Evolutionary conservation across 1,140 invertebrate genomes (phyloP), one percentile per base, ranked within the genome.

Genomic region (Sminthurides bifidus): DNA sequence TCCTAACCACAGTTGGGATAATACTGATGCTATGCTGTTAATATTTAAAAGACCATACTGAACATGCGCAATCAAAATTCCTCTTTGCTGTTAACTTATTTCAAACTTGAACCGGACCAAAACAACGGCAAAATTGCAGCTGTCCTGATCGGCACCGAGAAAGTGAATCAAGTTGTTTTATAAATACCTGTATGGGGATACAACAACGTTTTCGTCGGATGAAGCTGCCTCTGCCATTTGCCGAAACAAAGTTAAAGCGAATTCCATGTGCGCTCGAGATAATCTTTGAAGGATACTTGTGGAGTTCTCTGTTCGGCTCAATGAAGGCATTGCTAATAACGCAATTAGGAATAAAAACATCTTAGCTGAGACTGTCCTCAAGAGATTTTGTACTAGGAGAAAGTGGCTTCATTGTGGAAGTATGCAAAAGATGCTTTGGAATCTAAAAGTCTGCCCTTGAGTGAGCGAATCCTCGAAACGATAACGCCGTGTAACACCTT

Each of bases 191-290:
- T 58, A 66, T 3, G 69, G 68, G 3, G 68, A 69, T 40, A 70
- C 63, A 14, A 69, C 58, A 4, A 70, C 56, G 53, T 70, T 70
- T 19, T 64, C 66, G 12, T 48, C 27, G n/a, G 50, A 27, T 10
- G 59, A 61, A 2, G 60, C 37, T 10, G 65, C 66, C 37, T 52
- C 48, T 3, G 65, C 63, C 38, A 70, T 37, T 14, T 61, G 35
- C 1, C 62, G 49, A 54, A 68, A 70, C 2, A 70, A 54, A 24
- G 66, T 62, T 10, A 70, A 46, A 0, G 68, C 65, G 54, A 70
- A 70, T 43, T 68, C 65, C 26, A 70, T 66, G 44, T 70, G 68
- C 3, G 68, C 68, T 26, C 66, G 60, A 4, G 67, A 69, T 10
- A 69, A 59, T 23, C 65, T 58, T 53, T 68, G 67, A 1, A 67